Conservation (phyloP, 2,113 vertebrate species). For the Chaetura pelagica region DNA sequence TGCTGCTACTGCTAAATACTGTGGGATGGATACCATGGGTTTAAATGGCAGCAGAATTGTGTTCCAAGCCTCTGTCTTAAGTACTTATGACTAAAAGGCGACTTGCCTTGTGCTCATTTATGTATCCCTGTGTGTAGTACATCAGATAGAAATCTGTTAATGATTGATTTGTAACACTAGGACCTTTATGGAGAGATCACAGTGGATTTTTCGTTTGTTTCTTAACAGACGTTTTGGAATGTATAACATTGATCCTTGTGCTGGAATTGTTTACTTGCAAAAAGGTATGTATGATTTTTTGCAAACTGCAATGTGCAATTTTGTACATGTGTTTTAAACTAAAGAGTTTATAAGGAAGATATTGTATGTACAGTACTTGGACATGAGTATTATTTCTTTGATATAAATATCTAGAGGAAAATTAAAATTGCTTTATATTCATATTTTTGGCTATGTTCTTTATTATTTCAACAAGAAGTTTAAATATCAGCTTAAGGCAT, state of each 20-base stretch:
- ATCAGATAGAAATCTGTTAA: slow-evolving; percentile 49
- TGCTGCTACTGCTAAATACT: slow-evolving; percentile 40
- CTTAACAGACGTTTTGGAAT: slow-evolving; percentile 69
- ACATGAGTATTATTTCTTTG: slow-evolving; percentile 73
- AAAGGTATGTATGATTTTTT: slow-evolving; percentile 72
- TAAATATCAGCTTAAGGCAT: neutral
- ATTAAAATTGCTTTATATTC: slow-evolving; percentile 77
- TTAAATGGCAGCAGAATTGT: slow-evolving; percentile 50
- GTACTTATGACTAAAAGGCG: slow-evolving; percentile 66
- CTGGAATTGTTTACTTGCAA: slow-evolving; percentile 76
- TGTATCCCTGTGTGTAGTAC: slow-evolving; percentile 40
- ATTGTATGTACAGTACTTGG: slow-evolving; percentile 72
- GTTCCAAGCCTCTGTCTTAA: slow-evolving; percentile 59
- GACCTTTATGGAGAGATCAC: slow-evolving; percentile 41
- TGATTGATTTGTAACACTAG: slow-evolving; percentile 50
- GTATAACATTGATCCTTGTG: slow-evolving; percentile 71
- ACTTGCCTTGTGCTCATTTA: slow-evolving; percentile 67
- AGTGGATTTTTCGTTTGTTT: slow-evolving; percentile 25
- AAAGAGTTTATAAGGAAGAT: slow-evolving; percentile 72
- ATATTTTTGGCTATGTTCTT: slow-evolving; percentile 52
- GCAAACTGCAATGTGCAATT: slow-evolving; percentile 73
- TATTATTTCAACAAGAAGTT: neutral
- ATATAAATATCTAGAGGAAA: slow-evolving; percentile 69
- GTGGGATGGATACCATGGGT: neutral
- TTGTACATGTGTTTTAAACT: slow-evolving; percentile 75